Evolutionary conservation across 2,113 vertebrate genomes (phyloP).

Genomic region (Nestor notabilis): DNA sequence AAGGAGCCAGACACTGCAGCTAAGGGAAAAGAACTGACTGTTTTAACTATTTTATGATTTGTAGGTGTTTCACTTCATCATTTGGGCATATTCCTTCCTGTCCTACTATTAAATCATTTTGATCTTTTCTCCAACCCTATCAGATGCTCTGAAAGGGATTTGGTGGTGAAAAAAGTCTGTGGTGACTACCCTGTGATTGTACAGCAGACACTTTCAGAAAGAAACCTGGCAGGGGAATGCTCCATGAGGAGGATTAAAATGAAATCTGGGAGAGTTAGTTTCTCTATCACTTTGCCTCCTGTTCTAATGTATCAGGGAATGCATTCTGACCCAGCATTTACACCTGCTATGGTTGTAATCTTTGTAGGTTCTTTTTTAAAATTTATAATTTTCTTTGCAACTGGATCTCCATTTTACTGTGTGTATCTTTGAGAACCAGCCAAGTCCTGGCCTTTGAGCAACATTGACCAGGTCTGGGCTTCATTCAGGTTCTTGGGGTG

Average conservation of each 20-base stretch:
- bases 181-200: neutral
- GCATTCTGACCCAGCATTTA: neutral
- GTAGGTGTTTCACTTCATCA: neutral
- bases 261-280: neutral
- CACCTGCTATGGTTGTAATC: neutral
- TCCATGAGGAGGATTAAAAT: neutral
- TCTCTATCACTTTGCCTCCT: neutral
- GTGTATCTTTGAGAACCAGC: neutral
- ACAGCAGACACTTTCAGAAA: neutral
- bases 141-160: neutral
- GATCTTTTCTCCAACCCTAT: neutral
- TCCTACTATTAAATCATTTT: neutral
- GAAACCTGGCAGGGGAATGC: neutral
- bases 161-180: neutral
- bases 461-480: neutral
- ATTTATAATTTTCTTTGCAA: neutral
- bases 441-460: neutral
- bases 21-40: neutral
- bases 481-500: neutral
- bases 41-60: neutral
- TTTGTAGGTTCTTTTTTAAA: neutral
- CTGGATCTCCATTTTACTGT: neutral
- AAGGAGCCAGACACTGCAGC: neutral
- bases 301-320: neutral
- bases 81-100: neutral